These are phyloP conservation scores for Hermaeophaga mercurialis DNA, from an alignment of 2,888 invertebrate genomes.

Conservation along the genomic window DNA sequence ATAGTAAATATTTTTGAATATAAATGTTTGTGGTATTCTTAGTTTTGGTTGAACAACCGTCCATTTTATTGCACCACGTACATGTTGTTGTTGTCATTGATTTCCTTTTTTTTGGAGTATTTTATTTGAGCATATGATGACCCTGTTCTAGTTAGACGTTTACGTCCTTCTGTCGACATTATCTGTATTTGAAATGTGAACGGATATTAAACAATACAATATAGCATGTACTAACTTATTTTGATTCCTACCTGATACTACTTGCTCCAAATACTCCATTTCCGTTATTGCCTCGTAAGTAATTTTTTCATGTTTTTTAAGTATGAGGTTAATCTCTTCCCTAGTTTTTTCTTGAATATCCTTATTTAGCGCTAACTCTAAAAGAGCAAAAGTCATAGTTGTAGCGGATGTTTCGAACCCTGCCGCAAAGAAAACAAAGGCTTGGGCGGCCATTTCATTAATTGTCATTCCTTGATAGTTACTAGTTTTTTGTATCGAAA, in stretches of 20 bases:
- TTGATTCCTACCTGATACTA: constrained; percentile 34
- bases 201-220: no score
- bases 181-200: no score
- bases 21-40: no score
- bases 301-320: constrained; percentile 31
- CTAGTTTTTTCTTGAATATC: constrained; percentile 40
- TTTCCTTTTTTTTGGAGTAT: no score
- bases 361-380: constrained; percentile 35
- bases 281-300: constrained; percentile 39
- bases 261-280: constrained; percentile 40
- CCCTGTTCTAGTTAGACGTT: no score
- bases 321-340: constrained; percentile 31
- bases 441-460: constrained; percentile 39
- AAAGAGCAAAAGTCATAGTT: constrained; percentile 41
- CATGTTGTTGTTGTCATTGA: no score
- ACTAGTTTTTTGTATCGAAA: constrained; percentile 8
- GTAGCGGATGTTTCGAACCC: constrained; percentile 44
- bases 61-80: no score
- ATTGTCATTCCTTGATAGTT: constrained; percentile 10
- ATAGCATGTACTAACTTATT: no score
- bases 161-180: no score
- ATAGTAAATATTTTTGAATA: no score
- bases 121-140: no score
- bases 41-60: no score
- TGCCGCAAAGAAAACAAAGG: constrained; percentile 41